These are phyloP conservation scores for Aurelia coerulea DNA, from an alignment of 30 jellyfish, hydroid and myxozoan genomes.

Conservation along the genomic window DNA sequence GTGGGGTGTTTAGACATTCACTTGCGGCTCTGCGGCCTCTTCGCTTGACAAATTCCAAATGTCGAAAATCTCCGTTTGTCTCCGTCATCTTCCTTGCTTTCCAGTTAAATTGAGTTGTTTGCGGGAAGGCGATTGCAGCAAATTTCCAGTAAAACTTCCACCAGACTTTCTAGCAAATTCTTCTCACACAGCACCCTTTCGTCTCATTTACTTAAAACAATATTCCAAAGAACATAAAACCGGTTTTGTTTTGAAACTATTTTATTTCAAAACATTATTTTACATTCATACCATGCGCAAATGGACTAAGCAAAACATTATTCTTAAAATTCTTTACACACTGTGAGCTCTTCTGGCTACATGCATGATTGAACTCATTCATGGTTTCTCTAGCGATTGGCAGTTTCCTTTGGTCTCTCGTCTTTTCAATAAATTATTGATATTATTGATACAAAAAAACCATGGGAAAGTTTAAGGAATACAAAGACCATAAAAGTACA, in stretches of 20 bases:
- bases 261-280: not conserved
- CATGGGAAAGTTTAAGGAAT: too few species aligned
- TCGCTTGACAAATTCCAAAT: slow-evolving; percentile 55
- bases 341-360: slow-evolving; percentile 10
- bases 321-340: slow-evolving; percentile 12
- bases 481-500: too few species aligned
- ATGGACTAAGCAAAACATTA: not conserved
- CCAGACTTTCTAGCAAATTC: too few species aligned
- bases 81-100: slow-evolving; percentile 30
- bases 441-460: too few species aligned
- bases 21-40: slow-evolving; percentile 70
- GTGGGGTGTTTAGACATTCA: slow-evolving; percentile 34
- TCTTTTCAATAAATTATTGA: too few species aligned
- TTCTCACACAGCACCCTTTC: too few species aligned
- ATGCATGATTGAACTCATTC: slow-evolving; percentile 8
- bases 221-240: too few species aligned
- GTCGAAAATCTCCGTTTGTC: slow-evolving; percentile 42
- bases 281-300: not conserved
- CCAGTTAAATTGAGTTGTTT: too few species aligned
- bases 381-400: slow-evolving; percentile 1
- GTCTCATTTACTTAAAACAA: too few species aligned
- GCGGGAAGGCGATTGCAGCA: not conserved
- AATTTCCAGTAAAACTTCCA: too few species aligned
- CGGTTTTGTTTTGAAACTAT: too few species aligned
- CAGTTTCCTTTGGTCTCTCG: not conserved